Conservation (phyloP, 2,797 vertebrate species). For the Enoplosus armatus region DNA sequence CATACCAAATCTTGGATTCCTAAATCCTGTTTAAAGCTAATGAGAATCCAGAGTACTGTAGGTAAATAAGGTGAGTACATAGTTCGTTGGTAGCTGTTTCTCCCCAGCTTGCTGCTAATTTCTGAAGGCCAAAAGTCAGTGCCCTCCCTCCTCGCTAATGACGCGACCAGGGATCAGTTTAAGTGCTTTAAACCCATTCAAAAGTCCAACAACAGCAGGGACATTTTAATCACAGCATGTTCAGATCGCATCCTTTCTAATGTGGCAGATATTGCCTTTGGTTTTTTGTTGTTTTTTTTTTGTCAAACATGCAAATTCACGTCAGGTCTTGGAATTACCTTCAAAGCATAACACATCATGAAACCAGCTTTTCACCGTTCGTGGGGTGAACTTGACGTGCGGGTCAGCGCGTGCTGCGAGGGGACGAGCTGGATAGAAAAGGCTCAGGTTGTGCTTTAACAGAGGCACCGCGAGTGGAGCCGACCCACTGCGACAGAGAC, state of each 20-base stretch:
- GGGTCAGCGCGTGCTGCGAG: slow-evolving; percentile 38
- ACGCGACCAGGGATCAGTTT: slow-evolving; percentile 4
- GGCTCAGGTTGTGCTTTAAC: slow-evolving; percentile 16
- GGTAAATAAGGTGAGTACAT: slow-evolving; percentile 23
- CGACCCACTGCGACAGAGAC: slow-evolving; percentile 60
- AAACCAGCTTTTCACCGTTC: slow-evolving; percentile 18
- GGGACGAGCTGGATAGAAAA: slow-evolving; percentile 11
- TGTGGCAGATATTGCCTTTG: slow-evolving; percentile 6
- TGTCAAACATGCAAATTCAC: slow-evolving; percentile 18
- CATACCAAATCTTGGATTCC: slow-evolving; percentile 1
- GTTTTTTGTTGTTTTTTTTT: too few species aligned
- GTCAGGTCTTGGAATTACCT: slow-evolving; percentile 17
- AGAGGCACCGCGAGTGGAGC: slow-evolving; percentile 9
- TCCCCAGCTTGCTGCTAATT: slow-evolving; percentile 32
- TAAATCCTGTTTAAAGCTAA: slow-evolving; percentile 6
- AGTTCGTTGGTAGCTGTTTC: neutral
- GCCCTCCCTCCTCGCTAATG: slow-evolving; percentile 17
- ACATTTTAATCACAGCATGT: slow-evolving; percentile 42
- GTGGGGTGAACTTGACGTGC: slow-evolving; percentile 23
- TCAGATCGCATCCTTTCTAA: slow-evolving; percentile 16
- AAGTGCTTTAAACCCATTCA: slow-evolving; percentile 19
- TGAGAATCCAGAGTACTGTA: slow-evolving; percentile 1
- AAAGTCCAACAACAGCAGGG: slow-evolving; percentile 22
- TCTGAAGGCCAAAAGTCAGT: slow-evolving; percentile 38
- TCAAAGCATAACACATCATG: slow-evolving; percentile 31